Evolutionary conservation across 1,140 invertebrate species (phyloP).

Genomic region (Ceratina japonica): DNA sequence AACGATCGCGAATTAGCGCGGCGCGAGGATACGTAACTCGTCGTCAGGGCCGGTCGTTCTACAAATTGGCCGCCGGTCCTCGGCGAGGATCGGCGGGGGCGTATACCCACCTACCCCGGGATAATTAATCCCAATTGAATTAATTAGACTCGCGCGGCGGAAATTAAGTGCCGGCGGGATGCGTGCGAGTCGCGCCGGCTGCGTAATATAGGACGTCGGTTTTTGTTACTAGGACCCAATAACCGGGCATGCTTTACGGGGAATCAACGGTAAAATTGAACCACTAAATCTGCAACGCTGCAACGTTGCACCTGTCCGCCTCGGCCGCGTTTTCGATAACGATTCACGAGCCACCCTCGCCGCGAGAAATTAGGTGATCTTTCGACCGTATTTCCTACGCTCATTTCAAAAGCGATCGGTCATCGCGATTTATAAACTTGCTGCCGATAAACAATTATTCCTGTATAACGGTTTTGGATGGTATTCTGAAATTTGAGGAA

Average conservation of each 20-base stretch:
- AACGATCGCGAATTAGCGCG: conserved; percentile 20
- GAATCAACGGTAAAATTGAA: conserved; percentile 35
- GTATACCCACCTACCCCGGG: not conserved
- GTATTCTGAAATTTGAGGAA: not conserved
- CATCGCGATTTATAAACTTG: too few relatives aligned
- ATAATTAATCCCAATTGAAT: conserved; percentile 63
- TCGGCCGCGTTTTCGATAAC: conserved; percentile 7
- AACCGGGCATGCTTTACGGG: conserved; percentile 12
- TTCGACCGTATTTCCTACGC: too few relatives aligned
- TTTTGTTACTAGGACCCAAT: conserved; percentile 26
- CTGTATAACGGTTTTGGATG: too few relatives aligned
- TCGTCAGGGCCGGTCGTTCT: conserved; percentile 13
- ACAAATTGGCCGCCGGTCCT: conserved; percentile 40
- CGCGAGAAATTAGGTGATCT: not conserved
- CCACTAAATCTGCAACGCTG: conserved; percentile 12
- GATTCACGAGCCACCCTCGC: not conserved
- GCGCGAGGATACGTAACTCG: conserved; percentile 6
- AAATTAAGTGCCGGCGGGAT: conserved; percentile 43
- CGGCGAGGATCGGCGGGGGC: conserved; percentile 16
- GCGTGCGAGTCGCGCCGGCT: not conserved
- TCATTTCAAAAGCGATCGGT: too few relatives aligned
- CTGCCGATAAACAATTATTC: too few relatives aligned
- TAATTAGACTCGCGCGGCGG: conserved; percentile 52
- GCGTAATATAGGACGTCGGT: conserved; percentile 13
- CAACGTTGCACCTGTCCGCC: not conserved